A percentile compares a stretch with the other conserved stretches of the same genome.
Evolutionary conservation across 37 sponge, comb jelly and placozoan genomes (phyloP).

Genomic region (Tethya wilhelma): DNA sequence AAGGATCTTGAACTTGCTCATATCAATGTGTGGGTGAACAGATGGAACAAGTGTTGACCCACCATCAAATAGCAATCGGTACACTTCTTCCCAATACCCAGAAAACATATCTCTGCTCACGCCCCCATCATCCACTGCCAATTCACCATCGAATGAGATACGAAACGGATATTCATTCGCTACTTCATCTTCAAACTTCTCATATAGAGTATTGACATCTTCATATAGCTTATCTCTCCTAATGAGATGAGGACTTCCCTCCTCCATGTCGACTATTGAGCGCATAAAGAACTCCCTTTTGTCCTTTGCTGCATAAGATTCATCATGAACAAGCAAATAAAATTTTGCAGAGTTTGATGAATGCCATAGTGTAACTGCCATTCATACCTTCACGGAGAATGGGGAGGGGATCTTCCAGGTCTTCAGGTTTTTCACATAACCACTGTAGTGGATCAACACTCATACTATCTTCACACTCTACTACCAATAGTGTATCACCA

Average conservation of each 20-base stretch:
- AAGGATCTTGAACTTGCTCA: not conserved
- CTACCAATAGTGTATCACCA: no score
- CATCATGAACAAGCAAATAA: no score
- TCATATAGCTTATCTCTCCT: conserved; percentile 9
- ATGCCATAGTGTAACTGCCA: no score
- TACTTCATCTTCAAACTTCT: not conserved
- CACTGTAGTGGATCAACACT: no score
- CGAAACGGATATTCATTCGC: conserved; percentile 14
- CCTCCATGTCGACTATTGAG: no score
- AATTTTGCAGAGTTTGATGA: no score
- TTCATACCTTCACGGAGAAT: no score
- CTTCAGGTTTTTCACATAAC: no score
- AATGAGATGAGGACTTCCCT: conserved; percentile 1
- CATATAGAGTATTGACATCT: conserved; percentile 16
- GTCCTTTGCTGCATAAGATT: no score
- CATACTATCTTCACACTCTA: no score
- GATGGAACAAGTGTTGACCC: conserved; percentile 3
- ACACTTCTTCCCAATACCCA: conserved; percentile 36
- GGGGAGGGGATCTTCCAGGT: no score
- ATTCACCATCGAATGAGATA: conserved; percentile 19
- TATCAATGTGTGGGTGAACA: conserved; percentile 11
- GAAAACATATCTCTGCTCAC: conserved; percentile 37
- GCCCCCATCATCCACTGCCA: conserved; percentile 36
- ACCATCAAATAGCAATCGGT: conserved; percentile 25
- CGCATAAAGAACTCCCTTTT: no score